Evolutionary conservation across 2,797 vertebrate genomes (phyloP).

Genomic region (Mastacembelus armatus): DNA sequence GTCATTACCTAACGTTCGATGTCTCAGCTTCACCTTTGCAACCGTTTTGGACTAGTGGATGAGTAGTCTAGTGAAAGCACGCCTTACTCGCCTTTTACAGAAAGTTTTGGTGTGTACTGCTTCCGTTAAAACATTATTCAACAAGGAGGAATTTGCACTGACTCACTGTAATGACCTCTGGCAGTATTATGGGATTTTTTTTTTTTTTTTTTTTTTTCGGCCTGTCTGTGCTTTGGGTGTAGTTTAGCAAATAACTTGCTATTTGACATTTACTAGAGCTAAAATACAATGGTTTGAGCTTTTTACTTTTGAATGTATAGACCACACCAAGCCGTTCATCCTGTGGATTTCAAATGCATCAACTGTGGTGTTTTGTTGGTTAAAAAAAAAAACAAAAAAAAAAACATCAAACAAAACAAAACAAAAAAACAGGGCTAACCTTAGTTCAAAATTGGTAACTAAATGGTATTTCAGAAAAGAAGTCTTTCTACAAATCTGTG

Average conservation of each 20-base stretch:
- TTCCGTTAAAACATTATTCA: background rate
- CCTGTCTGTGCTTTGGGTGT: conserved; percentile 17
- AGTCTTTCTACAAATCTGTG: background rate
- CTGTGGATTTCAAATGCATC: too few species aligned
- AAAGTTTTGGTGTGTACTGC: background rate
- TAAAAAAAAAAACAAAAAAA: background rate
- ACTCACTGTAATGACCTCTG: conserved; percentile 11
- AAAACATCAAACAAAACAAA: too few species aligned
- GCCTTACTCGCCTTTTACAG: background rate
- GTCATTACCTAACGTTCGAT: background rate
- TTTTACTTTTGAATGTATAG: conserved; percentile 8
- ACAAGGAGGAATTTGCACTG: background rate
- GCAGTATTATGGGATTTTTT: conserved; percentile 9
- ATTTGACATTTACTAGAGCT: conserved; percentile 10
- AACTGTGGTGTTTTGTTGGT: too few species aligned
- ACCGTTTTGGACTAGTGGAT: conserved; percentile 12
- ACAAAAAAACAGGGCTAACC: background rate
- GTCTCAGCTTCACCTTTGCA: conserved; percentile 13
- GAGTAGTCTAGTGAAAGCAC: conserved; percentile 3
- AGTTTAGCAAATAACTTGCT: conserved; percentile 5
- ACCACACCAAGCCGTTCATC: background rate
- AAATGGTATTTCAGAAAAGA: too few species aligned
- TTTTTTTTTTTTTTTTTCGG: conserved; percentile 3
- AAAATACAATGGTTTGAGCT: conserved; percentile 2
- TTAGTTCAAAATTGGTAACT: too few species aligned